Evolutionary conservation across 2,797 vertebrate genomes (phyloP), one percentile per base, ranked within the genome.

Genomic region (Nyctibius grandis): DNA sequence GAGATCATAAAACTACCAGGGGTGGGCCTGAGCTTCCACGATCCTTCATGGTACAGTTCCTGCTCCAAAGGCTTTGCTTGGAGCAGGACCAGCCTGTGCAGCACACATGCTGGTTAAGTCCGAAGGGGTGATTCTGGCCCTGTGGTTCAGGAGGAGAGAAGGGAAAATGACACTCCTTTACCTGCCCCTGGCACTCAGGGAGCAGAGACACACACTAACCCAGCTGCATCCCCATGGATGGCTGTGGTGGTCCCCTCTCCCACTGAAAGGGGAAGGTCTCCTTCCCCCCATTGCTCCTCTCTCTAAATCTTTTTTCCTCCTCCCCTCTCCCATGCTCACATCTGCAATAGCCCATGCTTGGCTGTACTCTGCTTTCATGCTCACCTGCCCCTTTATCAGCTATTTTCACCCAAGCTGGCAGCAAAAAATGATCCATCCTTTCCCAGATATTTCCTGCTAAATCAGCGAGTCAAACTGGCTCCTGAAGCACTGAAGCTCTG

Each of bases 241-340:
- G 18, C 57, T 67, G 33, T 20, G n/a, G n/a, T n/a, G 9, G 12
- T 33, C 16, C 6, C 23, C 26, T 75, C 26, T 92, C 23, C 21
- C 12, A 21, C 2, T 38, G 38, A 50, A 60, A 76, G 13, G 10
- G 4, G 28, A 51, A 95, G 20, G 25, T 73, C 29, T 61, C 17
- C 42, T 72, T 68, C 17, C 44, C 44, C 23, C 18, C 15, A 6
- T 23, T 77, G 16, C 16, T 92, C 4, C 10, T 73, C 9, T 50
- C 42, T 76, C 47, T 59, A 45, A 80, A 76, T 45, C 8, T 4
- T 45, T 69, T 81, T 89, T 56, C 48, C 48, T 56, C 44, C 36
- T 82, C 5, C 3, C 1, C 5, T 47, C 4, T 67, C 34, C 45
- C 6, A 0, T 12, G 9, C 4, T 76, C 5, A 48, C 22, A 21